Base-by-base conservation (phyloP, 1,140 invertebrate genomes). In the Leptinotarsa undecemlineata region DNA sequence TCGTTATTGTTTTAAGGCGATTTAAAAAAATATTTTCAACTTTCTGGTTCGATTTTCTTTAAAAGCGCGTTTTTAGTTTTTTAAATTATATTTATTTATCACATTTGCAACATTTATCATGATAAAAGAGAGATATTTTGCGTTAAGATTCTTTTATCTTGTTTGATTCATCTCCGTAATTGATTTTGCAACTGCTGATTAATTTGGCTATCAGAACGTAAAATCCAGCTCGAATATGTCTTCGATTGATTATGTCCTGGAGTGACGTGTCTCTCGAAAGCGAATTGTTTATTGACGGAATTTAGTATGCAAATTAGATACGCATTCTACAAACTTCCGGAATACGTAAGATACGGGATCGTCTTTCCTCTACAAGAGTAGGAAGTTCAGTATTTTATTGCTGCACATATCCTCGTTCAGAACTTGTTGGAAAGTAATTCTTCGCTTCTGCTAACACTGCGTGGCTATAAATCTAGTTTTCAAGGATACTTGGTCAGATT, bases 321-420 rank as follows among this genome's bases (percentile, higher is more conserved):
- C 51, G 13, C n/a, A 57, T 57, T 57, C 51, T 57, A 15, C 15
- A 17, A 57, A 57, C 51, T 57, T 57, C n/a, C 14, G n/a, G 51
- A n/a, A 57, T 57, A 57, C 51, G n/a, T 57, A 4, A n/a, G 15
- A 57, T 57, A 57, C 14, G n/a, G 51, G 51, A 13, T 14, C 51
- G 51, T 57, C 51, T n/a, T 57, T n/a, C n/a, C 51, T 57, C 15
- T 14, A 57, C 51, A 57, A n/a, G 2, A 57, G 51, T 57, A 57
- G 51, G n/a, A 57, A 57, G 51, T 57, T 57, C 51, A 57, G 51
- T 57, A 8, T 57, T 57, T 57, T 57, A 57, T 57, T 17, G 51
- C 51, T 57, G 8, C 51, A 57, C 51, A 13, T 2, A 57, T 57
- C 5, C 51, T 57, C 51, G 51, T 51, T 51, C n/a, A n/a, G 48